phyloP scores from a whole-genome alignment of 1,140 invertebrate genomes.

The Hypsibius dujardini region DNA sequence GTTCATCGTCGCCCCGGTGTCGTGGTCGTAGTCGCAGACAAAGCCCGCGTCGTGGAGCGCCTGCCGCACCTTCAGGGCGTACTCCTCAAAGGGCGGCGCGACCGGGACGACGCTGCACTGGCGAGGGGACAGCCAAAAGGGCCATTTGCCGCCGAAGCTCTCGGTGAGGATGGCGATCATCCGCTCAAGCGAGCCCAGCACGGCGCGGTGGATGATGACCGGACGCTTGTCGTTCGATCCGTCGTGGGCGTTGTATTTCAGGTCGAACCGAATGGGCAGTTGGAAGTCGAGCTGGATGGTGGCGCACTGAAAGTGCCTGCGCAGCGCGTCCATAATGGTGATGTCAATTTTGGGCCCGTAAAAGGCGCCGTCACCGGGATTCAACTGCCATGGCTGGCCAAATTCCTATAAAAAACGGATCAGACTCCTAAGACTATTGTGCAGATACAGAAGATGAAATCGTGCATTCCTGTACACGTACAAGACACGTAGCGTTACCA shows the following conservation, averaged over 20 bases:
- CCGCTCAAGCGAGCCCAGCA: conserved; percentile 88
- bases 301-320: conserved; percentile 75
- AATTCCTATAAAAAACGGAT: conserved; percentile 53
- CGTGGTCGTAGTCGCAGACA: conserved; percentile 71
- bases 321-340: conserved; percentile 80
- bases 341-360: conserved; percentile 99
- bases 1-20: conserved; percentile 85
- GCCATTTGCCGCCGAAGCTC: conserved; percentile 91
- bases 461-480: no score
- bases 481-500: background rate
- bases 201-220: conserved; percentile 92
- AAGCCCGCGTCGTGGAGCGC: conserved; percentile 66
- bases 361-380: conserved; percentile 85
- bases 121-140: conserved; percentile 90
- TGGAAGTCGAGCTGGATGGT: conserved; percentile 99
- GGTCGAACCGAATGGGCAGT: conserved; percentile 72
- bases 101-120: conserved; percentile 83
- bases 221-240: conserved; percentile 66
- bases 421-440: background rate
- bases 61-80: conserved; percentile 56
- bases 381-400: conserved; percentile 67
- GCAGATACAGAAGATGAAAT: no score
- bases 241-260: conserved; percentile 54
- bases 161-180: conserved; percentile 96
- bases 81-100: conserved; percentile 60